Conservation (phyloP, 2,797 vertebrate genomes). For the Ficedula albicollis region DNA sequence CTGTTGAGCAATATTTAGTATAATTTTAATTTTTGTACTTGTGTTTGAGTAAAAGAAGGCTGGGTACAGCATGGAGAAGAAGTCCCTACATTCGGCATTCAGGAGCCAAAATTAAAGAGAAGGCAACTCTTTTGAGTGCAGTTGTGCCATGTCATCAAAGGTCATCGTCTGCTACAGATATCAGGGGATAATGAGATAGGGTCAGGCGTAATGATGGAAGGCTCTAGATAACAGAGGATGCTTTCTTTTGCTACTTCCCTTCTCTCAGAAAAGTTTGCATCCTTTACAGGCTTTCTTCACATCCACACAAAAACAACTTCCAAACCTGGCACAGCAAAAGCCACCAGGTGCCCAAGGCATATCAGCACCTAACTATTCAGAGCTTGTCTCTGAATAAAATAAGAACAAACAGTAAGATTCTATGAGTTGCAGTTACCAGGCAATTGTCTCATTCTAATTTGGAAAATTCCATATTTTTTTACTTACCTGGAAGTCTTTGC, state of each 20-base stretch:
- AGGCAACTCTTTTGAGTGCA: not conserved
- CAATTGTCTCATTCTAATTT: not conserved
- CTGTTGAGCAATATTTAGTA: not conserved
- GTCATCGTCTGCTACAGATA: conserved; percentile 35
- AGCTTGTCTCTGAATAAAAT: not conserved
- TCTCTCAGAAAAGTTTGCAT: not conserved
- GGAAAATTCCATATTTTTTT: not conserved
- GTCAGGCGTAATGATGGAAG: conserved; percentile 21
- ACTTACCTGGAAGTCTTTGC: not conserved
- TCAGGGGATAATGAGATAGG: conserved; percentile 40
- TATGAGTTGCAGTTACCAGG: not conserved
- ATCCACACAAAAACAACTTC: not conserved
- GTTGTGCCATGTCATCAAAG: conserved; percentile 32
- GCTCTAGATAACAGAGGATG: conserved; percentile 36
- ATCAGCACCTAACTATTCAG: not conserved
- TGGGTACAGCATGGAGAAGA: not conserved
- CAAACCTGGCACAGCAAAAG: not conserved
- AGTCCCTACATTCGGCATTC: not conserved
- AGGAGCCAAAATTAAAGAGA: not conserved
- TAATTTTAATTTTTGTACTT: not conserved
- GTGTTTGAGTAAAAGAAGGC: not conserved
- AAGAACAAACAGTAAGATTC: not conserved
- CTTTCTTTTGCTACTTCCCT: conserved; percentile 39
- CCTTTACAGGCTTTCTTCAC: not conserved
- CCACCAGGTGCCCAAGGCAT: not conserved